Conservation (phyloP, 2,113 vertebrate species). For the Gopherus evgoodei region DNA sequence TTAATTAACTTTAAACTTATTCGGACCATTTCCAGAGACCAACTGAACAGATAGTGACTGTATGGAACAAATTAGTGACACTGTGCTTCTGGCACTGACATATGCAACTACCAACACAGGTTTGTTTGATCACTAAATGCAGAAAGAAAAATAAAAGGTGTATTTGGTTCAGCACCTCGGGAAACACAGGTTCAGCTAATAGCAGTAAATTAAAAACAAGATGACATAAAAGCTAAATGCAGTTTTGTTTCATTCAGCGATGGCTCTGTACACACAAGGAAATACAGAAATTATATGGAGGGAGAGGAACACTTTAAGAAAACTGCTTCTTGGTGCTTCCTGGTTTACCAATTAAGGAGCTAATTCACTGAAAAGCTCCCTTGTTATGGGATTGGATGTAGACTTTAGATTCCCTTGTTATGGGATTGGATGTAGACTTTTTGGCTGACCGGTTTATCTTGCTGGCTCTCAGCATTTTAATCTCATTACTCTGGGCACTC, state of each 20-base stretch:
- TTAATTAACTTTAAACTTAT: slow-evolving; percentile 12
- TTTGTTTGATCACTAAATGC: background rate
- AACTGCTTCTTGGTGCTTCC: background rate
- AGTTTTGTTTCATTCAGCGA: slow-evolving; percentile 1
- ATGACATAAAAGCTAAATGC: background rate
- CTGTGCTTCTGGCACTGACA: background rate
- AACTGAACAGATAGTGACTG: slow-evolving; percentile 9
- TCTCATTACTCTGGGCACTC: background rate
- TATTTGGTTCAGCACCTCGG: background rate
- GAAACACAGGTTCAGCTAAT: background rate
- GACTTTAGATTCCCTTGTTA: background rate
- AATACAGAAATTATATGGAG: background rate
- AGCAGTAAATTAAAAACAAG: background rate
- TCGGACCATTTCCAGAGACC: background rate
- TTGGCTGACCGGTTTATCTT: background rate
- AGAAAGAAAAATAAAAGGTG: background rate
- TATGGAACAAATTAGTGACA: background rate
- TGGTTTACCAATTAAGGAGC: background rate
- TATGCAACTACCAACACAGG: background rate
- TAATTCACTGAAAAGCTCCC: background rate
- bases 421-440: background rate
- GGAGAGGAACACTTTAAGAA: background rate
- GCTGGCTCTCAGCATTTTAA: background rate
- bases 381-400: background rate
- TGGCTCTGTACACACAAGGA: background rate